phyloP scores from a whole-genome alignment of 1,140 invertebrate species.

The Lanistes nyassanus region DNA sequence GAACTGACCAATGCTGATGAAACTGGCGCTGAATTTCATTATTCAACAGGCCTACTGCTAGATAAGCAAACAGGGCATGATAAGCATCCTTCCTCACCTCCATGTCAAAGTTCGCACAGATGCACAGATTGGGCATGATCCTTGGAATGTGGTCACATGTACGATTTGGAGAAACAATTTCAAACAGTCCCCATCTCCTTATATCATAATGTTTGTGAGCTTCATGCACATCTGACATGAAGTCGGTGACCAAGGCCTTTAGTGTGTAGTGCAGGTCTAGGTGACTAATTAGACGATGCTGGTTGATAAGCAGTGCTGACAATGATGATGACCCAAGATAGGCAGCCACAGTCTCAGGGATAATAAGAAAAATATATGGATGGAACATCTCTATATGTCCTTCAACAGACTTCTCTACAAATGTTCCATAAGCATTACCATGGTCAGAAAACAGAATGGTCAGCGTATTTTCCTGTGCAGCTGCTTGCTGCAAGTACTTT shows the following conservation, averaged over 20 bases:
- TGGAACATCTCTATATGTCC: constrained; percentile 60
- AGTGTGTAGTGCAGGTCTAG: constrained; percentile 53
- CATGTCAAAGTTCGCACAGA: constrained; percentile 59
- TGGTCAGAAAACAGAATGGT: constrained; percentile 64
- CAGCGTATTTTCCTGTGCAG: constrained; percentile 48
- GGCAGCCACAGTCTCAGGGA: constrained; percentile 40
- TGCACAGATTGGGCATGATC: constrained; percentile 58
- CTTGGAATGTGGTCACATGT: constrained; percentile 54
- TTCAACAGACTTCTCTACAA: constrained; percentile 47
- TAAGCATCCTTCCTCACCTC: constrained; percentile 32
- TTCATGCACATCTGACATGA: not conserved
- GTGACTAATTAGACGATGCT: constrained; percentile 45
- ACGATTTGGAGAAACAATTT: constrained; percentile 40
- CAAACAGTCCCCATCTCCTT: constrained; percentile 45
- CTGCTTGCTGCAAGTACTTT: constrained; percentile 36
- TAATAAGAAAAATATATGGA: constrained; percentile 52
- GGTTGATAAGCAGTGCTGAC: constrained; percentile 42
- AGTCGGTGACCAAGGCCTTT: constrained; percentile 22
- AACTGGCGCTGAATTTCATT: constrained; percentile 53
- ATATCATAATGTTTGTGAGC: constrained; percentile 33
- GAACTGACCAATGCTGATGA: constrained; percentile 1
- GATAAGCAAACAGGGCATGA: constrained; percentile 51
- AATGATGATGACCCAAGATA: constrained; percentile 36
- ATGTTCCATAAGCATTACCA: constrained; percentile 62
- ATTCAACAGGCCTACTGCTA: constrained; percentile 58